Conservation (phyloP, 2,797 vertebrate species). For the Sebastes steindachneri region DNA sequence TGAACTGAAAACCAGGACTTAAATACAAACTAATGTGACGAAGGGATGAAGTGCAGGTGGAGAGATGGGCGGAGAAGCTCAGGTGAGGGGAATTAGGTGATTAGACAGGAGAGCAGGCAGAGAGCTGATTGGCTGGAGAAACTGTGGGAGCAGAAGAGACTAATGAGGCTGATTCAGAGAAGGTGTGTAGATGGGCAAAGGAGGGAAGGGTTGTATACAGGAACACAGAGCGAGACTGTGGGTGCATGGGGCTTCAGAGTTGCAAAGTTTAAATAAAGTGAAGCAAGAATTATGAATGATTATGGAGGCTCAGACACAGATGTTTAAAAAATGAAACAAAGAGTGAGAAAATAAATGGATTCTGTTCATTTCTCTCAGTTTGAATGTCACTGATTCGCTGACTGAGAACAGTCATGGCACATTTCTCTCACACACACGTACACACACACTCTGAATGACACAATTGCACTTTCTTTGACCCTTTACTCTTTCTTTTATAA, state of each 20-base stretch:
- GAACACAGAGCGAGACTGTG: too few relatives aligned
- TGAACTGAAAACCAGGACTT: not conserved
- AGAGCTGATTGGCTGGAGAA: not conserved
- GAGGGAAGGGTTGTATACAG: not conserved
- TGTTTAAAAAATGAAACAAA: not conserved
- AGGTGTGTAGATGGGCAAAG: not conserved
- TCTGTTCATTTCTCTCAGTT: not conserved
- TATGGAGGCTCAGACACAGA: not conserved
- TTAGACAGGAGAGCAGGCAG: not conserved
- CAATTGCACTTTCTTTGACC: slow-evolving; percentile 5
- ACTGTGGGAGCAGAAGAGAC: not conserved
- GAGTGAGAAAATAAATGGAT: not conserved
- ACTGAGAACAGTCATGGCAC: not conserved
- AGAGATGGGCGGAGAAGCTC: not conserved
- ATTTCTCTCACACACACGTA: not conserved
- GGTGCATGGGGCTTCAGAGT: not conserved
- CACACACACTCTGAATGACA: not conserved
- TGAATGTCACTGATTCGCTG: not conserved
- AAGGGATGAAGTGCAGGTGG: not conserved
- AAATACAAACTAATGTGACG: not conserved
- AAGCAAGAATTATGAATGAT: not conserved
- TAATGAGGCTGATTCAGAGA: not conserved
- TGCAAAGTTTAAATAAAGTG: not conserved
- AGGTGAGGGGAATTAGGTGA: not conserved
- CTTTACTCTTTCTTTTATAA: not conserved